These are phyloP conservation scores for Heliopora coerulea DNA, from an alignment of 92 coral and sea anemone species.

Conservation along the genomic window DNA sequence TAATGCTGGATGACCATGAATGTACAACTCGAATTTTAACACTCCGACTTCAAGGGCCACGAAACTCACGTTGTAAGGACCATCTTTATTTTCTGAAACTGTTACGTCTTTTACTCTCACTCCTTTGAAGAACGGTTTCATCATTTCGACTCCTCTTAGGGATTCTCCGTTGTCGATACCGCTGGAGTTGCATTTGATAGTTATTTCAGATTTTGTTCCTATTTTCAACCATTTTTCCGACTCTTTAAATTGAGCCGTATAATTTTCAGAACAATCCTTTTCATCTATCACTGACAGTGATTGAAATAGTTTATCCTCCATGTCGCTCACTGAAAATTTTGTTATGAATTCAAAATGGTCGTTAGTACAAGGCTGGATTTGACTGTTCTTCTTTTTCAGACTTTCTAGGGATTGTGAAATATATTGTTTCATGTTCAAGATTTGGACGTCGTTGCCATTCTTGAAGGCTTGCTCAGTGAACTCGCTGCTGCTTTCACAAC, in stretches of 20 bases:
- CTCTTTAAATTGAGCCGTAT: not conserved
- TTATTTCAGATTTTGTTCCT: not conserved
- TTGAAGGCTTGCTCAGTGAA: conserved; percentile 52
- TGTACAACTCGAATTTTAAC: conserved; percentile 21
- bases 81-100: conserved; percentile 26
- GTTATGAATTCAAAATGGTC: conserved; percentile 22
- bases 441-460: conserved; percentile 54
- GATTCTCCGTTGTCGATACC: not conserved
- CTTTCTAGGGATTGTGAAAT: conserved; percentile 46
- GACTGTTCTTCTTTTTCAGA: conserved; percentile 33
- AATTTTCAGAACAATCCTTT: not conserved
- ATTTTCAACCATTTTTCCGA: not conserved
- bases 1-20: conserved; percentile 23
- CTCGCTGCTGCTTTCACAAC: conserved; percentile 45
- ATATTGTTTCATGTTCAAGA: conserved; percentile 55
- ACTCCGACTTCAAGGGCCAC: conserved; percentile 34
- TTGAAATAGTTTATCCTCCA: not conserved
- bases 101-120: not conserved
- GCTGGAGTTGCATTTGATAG: too few species aligned
- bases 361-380: conserved; percentile 38
- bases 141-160: not conserved
- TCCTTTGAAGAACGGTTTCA: conserved; percentile 16
- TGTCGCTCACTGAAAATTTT: not conserved
- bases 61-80: conserved; percentile 32
- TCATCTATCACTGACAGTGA: not conserved